Evolutionary conservation across 2,113 vertebrate genomes (phyloP), one percentile per base, ranked within the genome.

Genomic region (Alaudala cheleensis): DNA sequence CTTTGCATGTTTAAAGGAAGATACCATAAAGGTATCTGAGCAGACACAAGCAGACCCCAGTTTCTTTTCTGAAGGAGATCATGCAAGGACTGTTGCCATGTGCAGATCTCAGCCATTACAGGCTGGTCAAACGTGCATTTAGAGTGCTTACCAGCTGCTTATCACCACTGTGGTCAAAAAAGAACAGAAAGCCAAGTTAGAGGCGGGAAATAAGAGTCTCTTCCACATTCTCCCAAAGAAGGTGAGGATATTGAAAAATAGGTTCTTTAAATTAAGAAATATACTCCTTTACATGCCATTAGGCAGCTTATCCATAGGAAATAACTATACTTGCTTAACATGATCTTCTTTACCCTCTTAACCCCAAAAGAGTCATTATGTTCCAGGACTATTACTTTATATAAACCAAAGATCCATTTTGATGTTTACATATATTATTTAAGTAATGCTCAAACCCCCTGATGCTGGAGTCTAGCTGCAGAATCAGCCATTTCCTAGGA

Each of bases 61-160:
- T 93, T 93, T 96, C 85, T 95, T 88, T 95, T 93, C 76, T 84
- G 95, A 96, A 93, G 58, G 72, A 92, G 60, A 88, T 81, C 69
- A 28, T 78, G 79, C 88, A 95, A 77, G 44, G 45, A 24, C 49
- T 88, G 28, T 39, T 88, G 67, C 58, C 37, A 2, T 1, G 4
- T 71, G 79, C 72, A 81, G 64, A 67, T 92, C 76, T 88, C 76
- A 53, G 33, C 49, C 44, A 67, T 14, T 16, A 17, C 2, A 81
- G 56, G 50, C 50, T 85, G 57, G 57, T 81, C 73, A 91, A 61
- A 92, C 65, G 60, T 81, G 81, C 54, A 95, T 69, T 88, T 64
- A 76, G 61, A 78, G 81, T 49, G 94, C 83, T 96, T 92, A 82
- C 91, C 74, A 86, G 86, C 34, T 84, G n/a, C 31, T 71, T 96